Evolutionary conservation across 2,888 invertebrate species (phyloP).

Genomic region (Scaptomyza flava): DNA sequence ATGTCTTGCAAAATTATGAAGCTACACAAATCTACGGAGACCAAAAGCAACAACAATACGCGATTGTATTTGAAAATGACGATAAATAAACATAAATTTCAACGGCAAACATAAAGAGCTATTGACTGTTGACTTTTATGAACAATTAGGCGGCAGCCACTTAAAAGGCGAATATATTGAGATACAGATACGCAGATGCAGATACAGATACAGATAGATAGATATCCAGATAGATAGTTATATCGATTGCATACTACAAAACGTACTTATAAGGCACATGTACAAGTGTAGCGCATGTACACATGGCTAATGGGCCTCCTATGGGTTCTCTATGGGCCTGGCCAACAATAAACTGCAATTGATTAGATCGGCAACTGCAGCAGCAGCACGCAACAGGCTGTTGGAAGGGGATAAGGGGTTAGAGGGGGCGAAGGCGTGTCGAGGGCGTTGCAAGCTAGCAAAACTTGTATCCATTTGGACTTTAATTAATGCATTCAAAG

Average conservation of each 20-base stretch:
- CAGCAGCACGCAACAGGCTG: conserved; percentile 47
- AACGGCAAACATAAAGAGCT: conserved; percentile 78
- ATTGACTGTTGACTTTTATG: conserved; percentile 78
- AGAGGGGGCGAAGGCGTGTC: conserved; percentile 44
- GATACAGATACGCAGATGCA: conserved; percentile 53
- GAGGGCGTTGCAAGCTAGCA: conserved; percentile 58
- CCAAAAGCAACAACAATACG: conserved; percentile 29
- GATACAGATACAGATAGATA: conserved; percentile 43
- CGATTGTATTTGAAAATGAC: conserved; percentile 59
- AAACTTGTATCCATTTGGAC: conserved; percentile 68
- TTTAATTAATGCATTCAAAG: conserved; percentile 81
- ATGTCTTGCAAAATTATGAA: conserved; percentile 71
- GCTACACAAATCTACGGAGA: conserved; percentile 63
- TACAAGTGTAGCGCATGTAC: conserved; percentile 56
- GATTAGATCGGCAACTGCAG: conserved; percentile 70
- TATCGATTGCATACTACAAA: conserved; percentile 27
- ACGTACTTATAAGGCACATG: conserved; percentile 49
- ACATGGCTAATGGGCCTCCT: conserved; percentile 66
- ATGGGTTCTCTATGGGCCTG: conserved; percentile 72
- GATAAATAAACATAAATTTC: conserved; percentile 78
- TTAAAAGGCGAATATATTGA: conserved; percentile 70
- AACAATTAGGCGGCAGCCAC: conserved; percentile 77
- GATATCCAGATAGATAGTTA: conserved; percentile 11
- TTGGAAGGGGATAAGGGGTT: conserved; percentile 26
- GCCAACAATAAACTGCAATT: conserved; percentile 78